Evolutionary conservation across 2,113 vertebrate species (phyloP), one percentile per base, ranked within the genome.

Genomic region (Typhlomys cinereus): DNA sequence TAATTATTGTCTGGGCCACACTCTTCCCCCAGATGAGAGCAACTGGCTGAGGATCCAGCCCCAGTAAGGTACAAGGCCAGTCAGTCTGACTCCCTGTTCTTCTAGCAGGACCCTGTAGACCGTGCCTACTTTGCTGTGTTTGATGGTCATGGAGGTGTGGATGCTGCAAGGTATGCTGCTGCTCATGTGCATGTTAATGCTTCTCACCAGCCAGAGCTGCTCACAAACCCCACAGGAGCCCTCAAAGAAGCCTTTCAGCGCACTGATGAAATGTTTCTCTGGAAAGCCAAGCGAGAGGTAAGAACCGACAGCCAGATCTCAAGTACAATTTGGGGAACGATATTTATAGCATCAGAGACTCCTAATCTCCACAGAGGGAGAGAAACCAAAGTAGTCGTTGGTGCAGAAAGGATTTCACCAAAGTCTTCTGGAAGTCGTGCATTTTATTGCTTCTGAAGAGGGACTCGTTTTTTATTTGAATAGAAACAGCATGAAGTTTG

Each of bases 141-240:
- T 46, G 99, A 99, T 0, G 99, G 99, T 29, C 99, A 99, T 0
- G 99, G 99, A 46, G 99, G 99, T 0, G 98, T 99, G 54, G 99
- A 99, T 2, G 99, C 99, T 0, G 99, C 99, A 7, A 97, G 96
- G 66, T 99, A 98, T 0, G 98, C 98, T 0, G 98, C 99, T 29
- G 98, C 98, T 23, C 99, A 99, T 31, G 97, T 99, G 46, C 99
- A 99, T 4, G 95, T 99, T 1, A 96, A 97, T 0, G 95, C 99
- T 3, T 98, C 98, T 82, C 97, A 97, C 75, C 98, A 98, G 34
- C 96, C 98, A 59, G 97, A 93, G 14, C 97, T 99, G 88, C 85
- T 91, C 90, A 97, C 97, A 0, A 98, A 99, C 93, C 95, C 98
- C 0, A 96, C 85, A 1, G 70, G 96, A 9, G 99, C 99, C 52